These are phyloP conservation scores for Ispidina lecontei DNA, from an alignment of 2,797 vertebrate genomes.

Conservation along the genomic window DNA sequence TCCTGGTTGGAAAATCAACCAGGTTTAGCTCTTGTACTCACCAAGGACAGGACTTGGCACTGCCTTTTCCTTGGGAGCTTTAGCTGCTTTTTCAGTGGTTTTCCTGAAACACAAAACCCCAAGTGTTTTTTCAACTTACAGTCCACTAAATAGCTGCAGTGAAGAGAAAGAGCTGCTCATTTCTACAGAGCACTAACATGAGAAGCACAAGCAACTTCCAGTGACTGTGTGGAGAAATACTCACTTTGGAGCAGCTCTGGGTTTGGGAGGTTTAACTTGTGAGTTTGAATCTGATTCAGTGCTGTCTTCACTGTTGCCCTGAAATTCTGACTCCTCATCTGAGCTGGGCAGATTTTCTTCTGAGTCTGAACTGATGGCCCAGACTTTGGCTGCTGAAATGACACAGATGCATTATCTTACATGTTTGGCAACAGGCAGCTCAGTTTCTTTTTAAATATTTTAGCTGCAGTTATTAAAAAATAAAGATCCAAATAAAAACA, in stretches of 20 bases:
- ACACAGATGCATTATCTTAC: slow-evolving; percentile 26
- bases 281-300: slow-evolving; percentile 20
- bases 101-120: slow-evolving; percentile 60
- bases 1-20: fast-evolving
- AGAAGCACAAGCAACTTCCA: background rate
- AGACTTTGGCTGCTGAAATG: slow-evolving; percentile 71
- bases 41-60: slow-evolving; percentile 26
- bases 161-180: background rate
- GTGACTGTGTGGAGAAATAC: background rate
- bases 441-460: background rate
- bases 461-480: background rate
- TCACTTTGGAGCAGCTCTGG: slow-evolving; percentile 70
- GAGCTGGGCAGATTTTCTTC: slow-evolving; percentile 49
- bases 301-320: background rate
- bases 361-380: slow-evolving; percentile 70
- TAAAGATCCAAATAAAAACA: background rate
- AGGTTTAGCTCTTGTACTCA: slow-evolving; percentile 35
- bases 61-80: slow-evolving; percentile 47
- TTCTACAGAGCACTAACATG: background rate
- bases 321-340: slow-evolving; percentile 32
- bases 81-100: slow-evolving; percentile 7
- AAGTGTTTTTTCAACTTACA: background rate
- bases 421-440: background rate
- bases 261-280: slow-evolving; percentile 20
- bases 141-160: background rate